Evolutionary conservation across 2,113 vertebrate species (phyloP).

Genomic region (Pelecanus crispus): DNA sequence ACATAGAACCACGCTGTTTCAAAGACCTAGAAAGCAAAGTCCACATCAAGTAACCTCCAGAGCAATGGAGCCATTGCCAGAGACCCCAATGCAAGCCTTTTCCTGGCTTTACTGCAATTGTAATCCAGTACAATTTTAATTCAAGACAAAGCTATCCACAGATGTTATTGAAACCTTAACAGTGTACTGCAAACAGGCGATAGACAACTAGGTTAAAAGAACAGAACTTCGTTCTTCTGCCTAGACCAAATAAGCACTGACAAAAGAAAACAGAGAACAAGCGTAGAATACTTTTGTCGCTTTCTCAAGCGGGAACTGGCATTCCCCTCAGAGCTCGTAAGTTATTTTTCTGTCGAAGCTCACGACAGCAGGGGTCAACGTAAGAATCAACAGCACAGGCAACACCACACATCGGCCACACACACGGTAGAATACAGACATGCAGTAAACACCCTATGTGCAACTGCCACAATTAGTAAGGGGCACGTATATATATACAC

Average conservation of each 20-base stretch:
- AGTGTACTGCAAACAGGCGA: background rate
- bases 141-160: background rate
- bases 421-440: fast-evolving
- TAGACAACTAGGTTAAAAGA: background rate
- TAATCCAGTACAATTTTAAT: background rate
- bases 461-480: background rate
- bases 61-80: background rate
- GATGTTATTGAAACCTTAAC: fast-evolving
- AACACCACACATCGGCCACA: background rate
- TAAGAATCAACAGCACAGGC: fast-evolving
- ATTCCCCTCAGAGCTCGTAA: background rate
- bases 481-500: background rate
- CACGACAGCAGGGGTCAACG: fast-evolving
- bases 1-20: background rate
- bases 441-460: background rate
- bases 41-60: background rate
- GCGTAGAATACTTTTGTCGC: background rate
- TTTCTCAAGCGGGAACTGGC: background rate
- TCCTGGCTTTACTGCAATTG: background rate
- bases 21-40: background rate
- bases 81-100: background rate
- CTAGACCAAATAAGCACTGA: background rate
- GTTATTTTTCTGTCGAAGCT: background rate
- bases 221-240: background rate
- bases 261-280: background rate